Evolutionary conservation across 2,888 invertebrate genomes (phyloP).

Genomic region (Caenorhabditis panamensis): DNA sequence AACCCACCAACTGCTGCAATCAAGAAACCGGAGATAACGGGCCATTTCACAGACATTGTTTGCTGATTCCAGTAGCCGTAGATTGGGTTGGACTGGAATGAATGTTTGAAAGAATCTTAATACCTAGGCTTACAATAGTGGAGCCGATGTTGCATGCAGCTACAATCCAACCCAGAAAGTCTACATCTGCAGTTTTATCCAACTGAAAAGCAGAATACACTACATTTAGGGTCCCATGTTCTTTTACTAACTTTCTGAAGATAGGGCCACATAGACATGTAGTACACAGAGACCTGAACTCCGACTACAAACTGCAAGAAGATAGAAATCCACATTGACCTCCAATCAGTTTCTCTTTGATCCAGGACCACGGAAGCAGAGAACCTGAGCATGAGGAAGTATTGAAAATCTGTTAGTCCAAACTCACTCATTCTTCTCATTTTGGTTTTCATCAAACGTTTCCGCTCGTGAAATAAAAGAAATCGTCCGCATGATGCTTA

Average conservation of each 20-base stretch:
- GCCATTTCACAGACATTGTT: slow-evolving; percentile 61
- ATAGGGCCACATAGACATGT: slow-evolving; percentile 65
- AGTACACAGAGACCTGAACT: slow-evolving; percentile 61
- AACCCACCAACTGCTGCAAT: slow-evolving; percentile 45
- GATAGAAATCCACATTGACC: slow-evolving; percentile 61
- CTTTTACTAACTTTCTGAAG: slow-evolving; percentile 41
- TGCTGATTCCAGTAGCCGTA: slow-evolving; percentile 67
- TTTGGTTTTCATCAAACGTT: too few species aligned
- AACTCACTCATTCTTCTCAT: too few species aligned
- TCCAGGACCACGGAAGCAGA: too few species aligned
- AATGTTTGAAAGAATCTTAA: neutral
- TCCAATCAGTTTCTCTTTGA: slow-evolving; percentile 46
- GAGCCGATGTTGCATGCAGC: slow-evolving; percentile 47
- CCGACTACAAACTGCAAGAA: slow-evolving; percentile 60
- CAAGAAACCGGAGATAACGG: slow-evolving; percentile 56
- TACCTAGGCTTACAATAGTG: slow-evolving; percentile 32
- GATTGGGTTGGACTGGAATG: slow-evolving; percentile 60
- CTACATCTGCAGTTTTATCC: slow-evolving; percentile 43
- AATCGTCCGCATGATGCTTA: too few species aligned
- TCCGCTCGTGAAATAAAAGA: too few species aligned
- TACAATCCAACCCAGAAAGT: slow-evolving; percentile 48
- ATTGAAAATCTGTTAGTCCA: too few species aligned
- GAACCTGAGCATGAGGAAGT: too few species aligned
- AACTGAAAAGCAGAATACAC: slow-evolving; percentile 37
- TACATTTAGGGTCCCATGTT: too few species aligned